Percentiles rank a stretch among this genome's conserved stretches.
These are phyloP conservation scores for Microchrysa polita DNA, from an alignment of 2,888 invertebrate genomes.

Conservation along the genomic window DNA sequence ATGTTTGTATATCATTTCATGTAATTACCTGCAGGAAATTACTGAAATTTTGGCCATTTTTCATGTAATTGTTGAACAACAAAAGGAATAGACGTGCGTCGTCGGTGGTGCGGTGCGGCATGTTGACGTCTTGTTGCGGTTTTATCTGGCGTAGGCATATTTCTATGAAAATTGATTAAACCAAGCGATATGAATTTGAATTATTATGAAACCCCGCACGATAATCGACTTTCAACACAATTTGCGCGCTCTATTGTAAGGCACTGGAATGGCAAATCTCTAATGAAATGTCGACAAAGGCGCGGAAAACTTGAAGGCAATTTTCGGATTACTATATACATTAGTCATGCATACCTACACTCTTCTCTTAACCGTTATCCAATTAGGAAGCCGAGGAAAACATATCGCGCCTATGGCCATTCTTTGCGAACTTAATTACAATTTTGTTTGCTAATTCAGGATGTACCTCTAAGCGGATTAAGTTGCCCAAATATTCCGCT, in stretches of 20 bases:
- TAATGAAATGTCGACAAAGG: background rate
- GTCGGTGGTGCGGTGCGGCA: no score
- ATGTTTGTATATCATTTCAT: background rate
- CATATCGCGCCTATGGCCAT: constrained; percentile 2
- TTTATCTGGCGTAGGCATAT: no score
- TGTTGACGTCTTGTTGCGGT: no score
- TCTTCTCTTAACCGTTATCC: no score
- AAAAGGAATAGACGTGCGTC: background rate
- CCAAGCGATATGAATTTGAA: no score
- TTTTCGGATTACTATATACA: background rate
- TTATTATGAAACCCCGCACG: no score
- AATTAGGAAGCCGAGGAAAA: background rate
- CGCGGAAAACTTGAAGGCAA: background rate
- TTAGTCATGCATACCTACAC: background rate
- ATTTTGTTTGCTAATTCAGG: constrained; percentile 37
- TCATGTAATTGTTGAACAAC: background rate
- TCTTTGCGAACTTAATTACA: constrained; percentile 23
- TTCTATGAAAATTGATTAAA: no score
- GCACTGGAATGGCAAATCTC: no score
- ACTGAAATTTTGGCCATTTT: background rate
- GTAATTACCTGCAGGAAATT: background rate
- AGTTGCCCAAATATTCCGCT: background rate
- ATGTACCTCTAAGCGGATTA: constrained; percentile 33
- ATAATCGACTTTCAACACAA: no score
- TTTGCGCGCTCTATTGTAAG: no score